phyloP scores from a whole-genome alignment of 2,113 vertebrate genomes.

The Globicephala melas region DNA sequence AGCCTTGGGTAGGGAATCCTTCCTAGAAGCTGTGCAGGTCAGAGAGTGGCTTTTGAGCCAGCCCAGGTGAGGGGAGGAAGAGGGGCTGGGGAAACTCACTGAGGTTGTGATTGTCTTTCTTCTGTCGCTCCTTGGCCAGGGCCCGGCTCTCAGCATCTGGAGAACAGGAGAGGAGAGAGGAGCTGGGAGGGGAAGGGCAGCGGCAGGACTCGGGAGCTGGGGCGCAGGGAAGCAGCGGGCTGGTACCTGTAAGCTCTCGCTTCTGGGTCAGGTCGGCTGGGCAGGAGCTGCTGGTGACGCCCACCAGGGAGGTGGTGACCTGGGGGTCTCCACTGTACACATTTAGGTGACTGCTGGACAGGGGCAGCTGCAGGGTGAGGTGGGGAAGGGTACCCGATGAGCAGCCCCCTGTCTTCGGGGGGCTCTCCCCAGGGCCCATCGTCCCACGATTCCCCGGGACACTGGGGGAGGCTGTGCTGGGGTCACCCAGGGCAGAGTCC shows the following conservation, averaged over 20 bases:
- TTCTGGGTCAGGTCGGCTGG: constrained; percentile 96
- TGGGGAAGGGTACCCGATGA: not conserved
- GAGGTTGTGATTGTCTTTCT: constrained; percentile 99
- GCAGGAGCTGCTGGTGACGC: constrained; percentile 98
- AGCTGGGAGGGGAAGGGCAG: not conserved
- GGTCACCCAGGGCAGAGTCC: not conserved
- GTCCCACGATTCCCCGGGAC: not conserved
- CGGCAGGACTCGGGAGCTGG: fast-evolving
- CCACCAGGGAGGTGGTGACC: constrained; percentile 90
- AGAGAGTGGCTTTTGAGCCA: not conserved
- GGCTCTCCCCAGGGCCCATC: not conserved
- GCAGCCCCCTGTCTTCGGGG: not conserved
- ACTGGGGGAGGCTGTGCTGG: not conserved
- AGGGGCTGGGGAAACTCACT: constrained; percentile 83
- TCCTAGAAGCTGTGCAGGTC: not conserved
- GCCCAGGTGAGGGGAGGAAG: not conserved
- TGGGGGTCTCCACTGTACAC: constrained; percentile 93
- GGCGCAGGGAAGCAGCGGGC: fast-evolving
- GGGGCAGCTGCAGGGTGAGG: constrained; percentile 87
- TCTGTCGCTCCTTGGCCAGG: constrained; percentile 96
- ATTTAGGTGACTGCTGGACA: constrained; percentile 97
- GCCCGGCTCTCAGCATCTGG: constrained; percentile 93
- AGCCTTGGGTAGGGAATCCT: not conserved
- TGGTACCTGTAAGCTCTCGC: constrained; percentile 92
- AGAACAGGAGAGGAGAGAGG: not conserved